Conservation (phyloP, 2,797 vertebrate genomes). For the Lutjanus campechanus region DNA sequence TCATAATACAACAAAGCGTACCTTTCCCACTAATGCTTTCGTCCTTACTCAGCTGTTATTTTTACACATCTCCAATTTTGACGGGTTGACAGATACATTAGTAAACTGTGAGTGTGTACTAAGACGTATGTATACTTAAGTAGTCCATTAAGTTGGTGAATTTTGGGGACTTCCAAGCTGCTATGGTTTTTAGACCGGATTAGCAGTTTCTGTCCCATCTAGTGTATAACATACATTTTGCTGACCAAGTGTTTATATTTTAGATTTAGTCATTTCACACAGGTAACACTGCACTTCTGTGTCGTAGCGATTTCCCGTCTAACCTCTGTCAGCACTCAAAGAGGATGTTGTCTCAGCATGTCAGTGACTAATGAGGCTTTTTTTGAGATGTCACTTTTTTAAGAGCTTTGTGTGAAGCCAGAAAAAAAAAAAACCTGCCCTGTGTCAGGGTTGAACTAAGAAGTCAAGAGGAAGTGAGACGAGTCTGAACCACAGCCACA, state of each 20-base stretch:
- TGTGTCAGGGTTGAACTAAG: conserved; percentile 63
- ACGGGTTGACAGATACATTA: not conserved
- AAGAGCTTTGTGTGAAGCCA: conserved; percentile 11
- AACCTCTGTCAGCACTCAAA: conserved; percentile 52
- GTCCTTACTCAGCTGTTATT: not conserved
- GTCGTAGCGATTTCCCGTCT: conserved; percentile 48
- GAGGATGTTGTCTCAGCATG: conserved; percentile 74
- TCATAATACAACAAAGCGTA: not conserved
- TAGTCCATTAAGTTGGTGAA: not conserved
- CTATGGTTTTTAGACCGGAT: conserved; percentile 3
- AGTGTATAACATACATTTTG: not conserved
- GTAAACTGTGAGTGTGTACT: not conserved
- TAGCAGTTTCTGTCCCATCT: not conserved
- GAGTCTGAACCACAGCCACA: conserved; percentile 79
- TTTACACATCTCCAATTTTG: not conserved
- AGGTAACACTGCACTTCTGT: conserved; percentile 16
- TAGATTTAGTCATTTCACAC: conserved; percentile 10
- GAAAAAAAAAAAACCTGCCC: conserved; percentile 21
- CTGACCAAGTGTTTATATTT: conserved; percentile 7
- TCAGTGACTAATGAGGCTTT: conserved; percentile 55
- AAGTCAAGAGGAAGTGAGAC: conserved; percentile 90
- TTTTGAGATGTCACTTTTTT: conserved; percentile 39
- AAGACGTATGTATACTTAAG: not conserved
- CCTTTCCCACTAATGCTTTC: not conserved
- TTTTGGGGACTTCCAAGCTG: conserved; percentile 7